A percentile compares a stretch with the other conserved stretches of the same genome.
Evolutionary conservation across 2,113 vertebrate genomes (phyloP).

Genomic region (Thamnaconus septentrionalis): DNA sequence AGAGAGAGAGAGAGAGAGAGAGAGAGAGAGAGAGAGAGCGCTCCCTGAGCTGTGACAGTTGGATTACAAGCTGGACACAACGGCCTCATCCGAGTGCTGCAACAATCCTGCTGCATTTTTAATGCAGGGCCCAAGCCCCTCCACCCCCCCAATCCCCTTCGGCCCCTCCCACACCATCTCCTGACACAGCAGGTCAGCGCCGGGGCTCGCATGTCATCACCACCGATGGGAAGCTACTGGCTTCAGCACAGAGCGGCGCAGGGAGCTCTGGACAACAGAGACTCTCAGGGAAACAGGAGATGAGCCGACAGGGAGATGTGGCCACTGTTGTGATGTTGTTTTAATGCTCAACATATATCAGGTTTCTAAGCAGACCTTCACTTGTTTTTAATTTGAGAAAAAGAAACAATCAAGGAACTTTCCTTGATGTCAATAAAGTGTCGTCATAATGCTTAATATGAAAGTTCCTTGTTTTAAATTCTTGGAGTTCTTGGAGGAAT

Average conservation of each 20-base stretch:
- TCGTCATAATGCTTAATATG: too few species aligned
- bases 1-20: neutral
- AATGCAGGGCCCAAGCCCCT: conserved; percentile 52
- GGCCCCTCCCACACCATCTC: conserved; percentile 21
- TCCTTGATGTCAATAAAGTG: too few species aligned
- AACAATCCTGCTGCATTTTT: conserved; percentile 69
- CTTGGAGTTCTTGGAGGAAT: too few species aligned
- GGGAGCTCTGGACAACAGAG: too few species aligned
- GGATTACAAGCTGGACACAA: conserved; percentile 72
- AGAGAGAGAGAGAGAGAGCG: conserved; percentile 16
- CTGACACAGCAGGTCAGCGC: conserved; percentile 27
- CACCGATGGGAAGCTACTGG: conserved; percentile 24
- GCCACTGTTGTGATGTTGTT: too few species aligned
- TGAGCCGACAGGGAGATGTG: neutral
- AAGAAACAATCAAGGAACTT: too few species aligned
- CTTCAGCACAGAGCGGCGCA: neutral
- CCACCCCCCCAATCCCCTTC: conserved; percentile 21
- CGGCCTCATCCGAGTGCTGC: conserved; percentile 58
- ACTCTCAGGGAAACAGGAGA: neutral
- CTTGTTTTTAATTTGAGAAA: too few species aligned
- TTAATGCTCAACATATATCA: too few species aligned
- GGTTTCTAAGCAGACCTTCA: too few species aligned
- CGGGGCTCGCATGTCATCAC: conserved; percentile 61
- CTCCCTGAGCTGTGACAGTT: conserved; percentile 54
- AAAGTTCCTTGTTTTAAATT: too few species aligned